These are phyloP conservation scores for Gasterosteus nipponicus DNA, from an alignment of 2,113 vertebrate genomes.

Conservation along the genomic window DNA sequence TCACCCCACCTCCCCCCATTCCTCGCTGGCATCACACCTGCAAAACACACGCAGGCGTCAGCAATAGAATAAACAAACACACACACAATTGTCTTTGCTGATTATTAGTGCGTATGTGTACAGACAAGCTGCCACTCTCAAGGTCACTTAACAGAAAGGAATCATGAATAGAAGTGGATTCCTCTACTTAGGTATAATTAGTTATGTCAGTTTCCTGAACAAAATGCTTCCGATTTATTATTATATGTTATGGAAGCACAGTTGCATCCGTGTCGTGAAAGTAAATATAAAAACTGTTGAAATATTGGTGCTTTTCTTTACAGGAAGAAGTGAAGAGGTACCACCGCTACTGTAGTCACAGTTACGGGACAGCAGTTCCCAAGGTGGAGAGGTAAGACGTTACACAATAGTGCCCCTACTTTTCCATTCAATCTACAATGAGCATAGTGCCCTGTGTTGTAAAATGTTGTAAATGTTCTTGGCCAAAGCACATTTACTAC, in stretches of 20 bases:
- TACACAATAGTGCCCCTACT: background rate
- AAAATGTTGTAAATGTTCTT: background rate
- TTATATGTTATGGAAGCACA: background rate
- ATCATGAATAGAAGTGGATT: constrained; percentile 17
- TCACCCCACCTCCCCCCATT: background rate
- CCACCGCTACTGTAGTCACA: constrained; percentile 76
- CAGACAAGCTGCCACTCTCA: background rate
- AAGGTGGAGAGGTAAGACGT: constrained; percentile 73
- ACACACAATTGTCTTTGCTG: background rate
- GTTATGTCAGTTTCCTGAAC: constrained; percentile 11
- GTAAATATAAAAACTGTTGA: constrained; percentile 23
- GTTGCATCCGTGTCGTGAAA: background rate
- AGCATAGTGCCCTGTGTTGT: background rate
- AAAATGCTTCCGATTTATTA: constrained; percentile 24
- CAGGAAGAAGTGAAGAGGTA: constrained; percentile 77
- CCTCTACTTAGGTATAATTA: background rate
- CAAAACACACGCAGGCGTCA: constrained; percentile 15
- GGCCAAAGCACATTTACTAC: background rate
- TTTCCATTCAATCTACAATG: background rate
- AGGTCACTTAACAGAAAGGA: constrained; percentile 31
- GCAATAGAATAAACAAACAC: background rate
- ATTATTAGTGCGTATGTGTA: constrained; percentile 31
- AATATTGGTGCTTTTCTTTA: constrained; percentile 9
- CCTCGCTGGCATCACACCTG: constrained; percentile 6
- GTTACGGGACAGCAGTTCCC: constrained; percentile 52